phyloP scores from a whole-genome alignment of 2,888 invertebrate species.

The Colletes collaris region DNA sequence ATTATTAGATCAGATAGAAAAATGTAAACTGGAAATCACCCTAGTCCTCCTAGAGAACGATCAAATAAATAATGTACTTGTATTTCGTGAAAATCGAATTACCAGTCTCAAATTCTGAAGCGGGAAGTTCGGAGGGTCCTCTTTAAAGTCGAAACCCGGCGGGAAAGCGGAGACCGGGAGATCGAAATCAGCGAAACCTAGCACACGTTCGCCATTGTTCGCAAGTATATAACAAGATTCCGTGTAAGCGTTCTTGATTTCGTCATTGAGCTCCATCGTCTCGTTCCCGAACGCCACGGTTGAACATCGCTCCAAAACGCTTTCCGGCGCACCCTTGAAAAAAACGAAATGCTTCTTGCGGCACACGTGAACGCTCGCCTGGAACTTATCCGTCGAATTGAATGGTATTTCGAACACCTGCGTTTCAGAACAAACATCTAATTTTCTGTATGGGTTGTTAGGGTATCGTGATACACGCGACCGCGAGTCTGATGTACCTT shows the following conservation, averaged over 20 bases:
- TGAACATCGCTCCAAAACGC: conserved; percentile 97
- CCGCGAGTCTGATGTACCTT: conserved; percentile 79
- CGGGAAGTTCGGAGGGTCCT: conserved; percentile 84
- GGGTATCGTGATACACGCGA: too few relatives aligned
- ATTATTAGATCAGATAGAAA: too few relatives aligned
- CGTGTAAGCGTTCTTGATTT: conserved; percentile 91
- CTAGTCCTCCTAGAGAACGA: too few relatives aligned
- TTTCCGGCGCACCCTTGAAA: conserved; percentile 99
- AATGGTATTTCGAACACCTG: conserved; percentile 86
- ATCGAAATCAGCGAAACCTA: conserved; percentile 86
- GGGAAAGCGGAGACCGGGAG: conserved; percentile 84
- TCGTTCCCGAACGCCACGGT: conserved; percentile 96
- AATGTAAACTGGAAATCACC: too few relatives aligned
- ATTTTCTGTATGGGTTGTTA: too few relatives aligned
- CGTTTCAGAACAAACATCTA: conserved; percentile 36
- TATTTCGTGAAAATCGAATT: conserved; percentile 16
- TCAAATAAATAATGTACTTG: not conserved
- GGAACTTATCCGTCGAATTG: conserved; percentile 88
- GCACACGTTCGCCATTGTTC: conserved; percentile 75
- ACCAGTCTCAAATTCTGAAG: conserved; percentile 84
- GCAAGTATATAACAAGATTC: conserved; percentile 84
- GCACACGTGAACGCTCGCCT: conserved; percentile 81
- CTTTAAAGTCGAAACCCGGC: conserved; percentile 83
- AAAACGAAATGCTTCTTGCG: conserved; percentile 84
- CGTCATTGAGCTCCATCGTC: conserved; percentile 84